These are phyloP conservation scores for Alces alces DNA, from an alignment of 2,113 vertebrate genomes.

Conservation along the genomic window DNA sequence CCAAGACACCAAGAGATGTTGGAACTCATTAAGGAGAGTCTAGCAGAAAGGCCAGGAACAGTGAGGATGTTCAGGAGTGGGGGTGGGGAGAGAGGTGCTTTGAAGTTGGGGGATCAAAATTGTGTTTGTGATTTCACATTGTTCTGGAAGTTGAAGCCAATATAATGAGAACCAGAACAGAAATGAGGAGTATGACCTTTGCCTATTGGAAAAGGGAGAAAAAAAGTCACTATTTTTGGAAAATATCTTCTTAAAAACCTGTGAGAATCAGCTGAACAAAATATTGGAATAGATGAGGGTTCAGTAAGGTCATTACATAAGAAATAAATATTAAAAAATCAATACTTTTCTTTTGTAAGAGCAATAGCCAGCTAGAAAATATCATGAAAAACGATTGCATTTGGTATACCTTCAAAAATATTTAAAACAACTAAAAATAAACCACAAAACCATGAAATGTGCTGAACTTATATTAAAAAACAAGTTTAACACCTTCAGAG, in stretches of 20 bases:
- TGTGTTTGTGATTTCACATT: neutral
- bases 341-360: conserved; percentile 11
- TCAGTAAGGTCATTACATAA: conserved; percentile 27
- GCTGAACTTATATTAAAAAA: neutral
- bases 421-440: neutral
- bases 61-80: neutral
- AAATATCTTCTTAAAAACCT: neutral
- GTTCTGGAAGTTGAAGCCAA: neutral
- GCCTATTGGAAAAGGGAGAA: neutral
- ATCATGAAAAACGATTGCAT: neutral
- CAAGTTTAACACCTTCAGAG: neutral
- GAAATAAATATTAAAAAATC: conserved; percentile 37
- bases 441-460: neutral
- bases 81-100: neutral
- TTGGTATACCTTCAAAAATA: neutral
- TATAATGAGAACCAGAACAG: neutral
- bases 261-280: conserved; percentile 16
- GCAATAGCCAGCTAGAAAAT: conserved; percentile 10
- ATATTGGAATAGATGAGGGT: neutral
- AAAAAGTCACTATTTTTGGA: conserved; percentile 27
- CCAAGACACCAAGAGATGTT: neutral
- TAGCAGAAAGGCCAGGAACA: neutral
- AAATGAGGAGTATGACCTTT: conserved; percentile 22
- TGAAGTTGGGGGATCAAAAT: neutral
- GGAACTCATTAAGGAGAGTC: neutral